Evolutionary conservation across 2,113 vertebrate species (phyloP), one percentile per base, ranked within the genome.

Genomic region (Genyomyrus donnyi): DNA sequence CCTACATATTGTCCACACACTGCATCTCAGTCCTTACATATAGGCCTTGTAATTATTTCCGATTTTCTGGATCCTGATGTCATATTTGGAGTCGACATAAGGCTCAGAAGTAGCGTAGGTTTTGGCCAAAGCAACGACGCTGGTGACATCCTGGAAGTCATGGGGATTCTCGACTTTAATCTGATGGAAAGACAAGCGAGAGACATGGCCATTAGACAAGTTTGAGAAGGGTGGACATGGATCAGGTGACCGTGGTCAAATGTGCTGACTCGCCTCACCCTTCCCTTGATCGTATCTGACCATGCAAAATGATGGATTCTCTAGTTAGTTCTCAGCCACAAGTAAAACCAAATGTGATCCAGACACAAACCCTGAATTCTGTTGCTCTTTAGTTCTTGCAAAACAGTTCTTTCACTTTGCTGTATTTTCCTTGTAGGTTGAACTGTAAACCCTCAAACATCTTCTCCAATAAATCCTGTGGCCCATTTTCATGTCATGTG

Each of bases 31-130:
- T 46, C 42, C 97, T 98, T 94, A 99, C 98, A 99, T 99, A 96
- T 99, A 99, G 4, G 98, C 98, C 94, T 99, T 99, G 96, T 99
- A 99, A 96, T 99, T 99, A 96, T 46, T 97, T 88, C 98, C 98
- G 0, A 99, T 99, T 94, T 99, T 99, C 96, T 99, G 98, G 94
- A 99, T 97, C 91, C 97, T 96, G 92, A 99, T 98, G 94, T 99
- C 98, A 0, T 99, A 99, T 91, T 99, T 99, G 96, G 98, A 99
- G 92, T 97, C 97, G 0, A 99, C 95, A 93, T 97, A 99, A 0
- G 97, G 97, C 94, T 99, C 98, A 0, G 97, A 95, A 84, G 98
- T 99, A 91, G 97, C 97, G 0, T 99, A 99, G 11, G 98, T 99
- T 92, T 97, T 97, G 46, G 98, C 97, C 94, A 99, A 96, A 17